Evolutionary conservation across 2,113 vertebrate genomes (phyloP), one percentile per base, ranked within the genome.

Genomic region (Cynocephalus volans): DNA sequence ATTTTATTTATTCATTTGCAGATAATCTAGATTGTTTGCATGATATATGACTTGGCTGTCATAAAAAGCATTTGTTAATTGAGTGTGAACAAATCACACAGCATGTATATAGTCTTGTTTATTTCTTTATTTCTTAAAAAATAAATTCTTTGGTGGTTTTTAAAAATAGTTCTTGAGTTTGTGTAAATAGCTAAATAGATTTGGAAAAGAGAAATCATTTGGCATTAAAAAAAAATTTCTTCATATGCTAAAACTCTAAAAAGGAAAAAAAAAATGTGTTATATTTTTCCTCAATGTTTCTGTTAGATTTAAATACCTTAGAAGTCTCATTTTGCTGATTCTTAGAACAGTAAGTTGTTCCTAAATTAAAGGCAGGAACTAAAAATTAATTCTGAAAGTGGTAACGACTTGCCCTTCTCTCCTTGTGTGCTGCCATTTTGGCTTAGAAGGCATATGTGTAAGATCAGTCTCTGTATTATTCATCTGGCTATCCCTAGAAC

Each of bases 241-340:
- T 14, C 83, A 26, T 62, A 36, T 88, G 72, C 3, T 5, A 48
- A 91, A 87, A 94, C 58, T 90, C 54, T 88, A 69, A 90, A 93
- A 86, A 65, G 41, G 24, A 41, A 21, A 52, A 52, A 52, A 52
- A 64, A 88, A 56, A 60, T 15, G 6, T 12, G 13, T 86, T 52
- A 90, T 86, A 33, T n/a, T 90, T 89, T 88, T 41, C 36, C 62
- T 82, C 58, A 31, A 1, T 83, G 15, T 79, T 90, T 92, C 48
- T 90, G 58, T 86, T 97, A 31, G 24, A 80, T 97, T 93, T 90
- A 93, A 95, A 85, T 87, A 73, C 15, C 95, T 93, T 87, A 48
- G 31, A 92, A 81, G 56, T 90, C 36, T 82, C 28, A 60, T 92
- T 73, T 89, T 91, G 26, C 56, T 72, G 41, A 85, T 88, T 67